Conservation (phyloP, 2,888 invertebrate species). For the Prenolepis imparis region DNA sequence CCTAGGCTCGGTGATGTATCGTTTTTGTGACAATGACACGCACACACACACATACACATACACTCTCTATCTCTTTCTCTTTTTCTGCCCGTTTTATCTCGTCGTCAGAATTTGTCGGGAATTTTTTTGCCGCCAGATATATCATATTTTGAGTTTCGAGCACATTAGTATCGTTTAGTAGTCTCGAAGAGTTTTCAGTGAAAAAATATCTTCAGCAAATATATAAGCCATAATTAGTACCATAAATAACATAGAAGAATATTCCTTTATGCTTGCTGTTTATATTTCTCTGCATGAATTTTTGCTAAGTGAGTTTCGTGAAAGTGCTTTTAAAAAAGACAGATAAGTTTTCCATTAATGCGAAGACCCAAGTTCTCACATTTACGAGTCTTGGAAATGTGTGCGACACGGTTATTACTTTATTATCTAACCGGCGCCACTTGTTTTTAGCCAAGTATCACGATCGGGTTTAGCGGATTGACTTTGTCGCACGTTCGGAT, state of each 20-base stretch:
- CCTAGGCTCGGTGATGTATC: slow-evolving; percentile 36
- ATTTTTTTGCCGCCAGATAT: slow-evolving; percentile 1
- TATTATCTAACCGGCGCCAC: slow-evolving; percentile 36
- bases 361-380: neutral
- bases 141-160: neutral
- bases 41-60: neutral
- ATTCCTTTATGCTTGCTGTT: neutral
- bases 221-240: neutral
- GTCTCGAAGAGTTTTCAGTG: neutral
- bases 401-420: slow-evolving; percentile 25
- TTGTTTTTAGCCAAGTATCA: neutral
- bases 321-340: slow-evolving; percentile 16
- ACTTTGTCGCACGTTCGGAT: slow-evolving; percentile 62
- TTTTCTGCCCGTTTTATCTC: neutral
- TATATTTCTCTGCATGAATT: slow-evolving; percentile 3
- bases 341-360: slow-evolving; percentile 30
- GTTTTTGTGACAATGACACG: slow-evolving; percentile 28
- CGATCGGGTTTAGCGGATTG: slow-evolving; percentile 58
- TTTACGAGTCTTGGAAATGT: slow-evolving; percentile 18
- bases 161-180: neutral
- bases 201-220: neutral
- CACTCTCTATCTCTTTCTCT: neutral
- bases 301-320: slow-evolving; percentile 11
- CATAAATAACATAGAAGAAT: slow-evolving; percentile 25
- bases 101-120: neutral